These are phyloP conservation scores for Clanis bilineata DNA, from an alignment of 2,888 invertebrate species.

Conservation along the genomic window DNA sequence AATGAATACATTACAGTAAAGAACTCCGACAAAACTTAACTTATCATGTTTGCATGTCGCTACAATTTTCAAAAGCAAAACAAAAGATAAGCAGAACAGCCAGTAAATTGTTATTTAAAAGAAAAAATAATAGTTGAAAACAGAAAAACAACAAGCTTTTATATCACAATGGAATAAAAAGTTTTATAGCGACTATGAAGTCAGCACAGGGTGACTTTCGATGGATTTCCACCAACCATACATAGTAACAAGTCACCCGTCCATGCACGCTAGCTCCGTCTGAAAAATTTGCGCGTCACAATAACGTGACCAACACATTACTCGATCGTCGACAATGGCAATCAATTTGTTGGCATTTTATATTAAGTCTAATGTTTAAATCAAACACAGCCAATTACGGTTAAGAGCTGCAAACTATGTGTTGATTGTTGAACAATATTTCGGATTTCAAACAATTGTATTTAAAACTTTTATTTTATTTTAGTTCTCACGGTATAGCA, in stretches of 20 bases:
- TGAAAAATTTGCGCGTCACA: slow-evolving; percentile 30
- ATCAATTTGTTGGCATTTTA: slow-evolving; percentile 26
- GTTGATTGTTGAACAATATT: not conserved
- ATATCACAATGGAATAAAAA: too few species aligned
- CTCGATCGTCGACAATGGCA: slow-evolving; percentile 25
- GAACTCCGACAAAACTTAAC: not conserved
- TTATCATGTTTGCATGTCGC: slow-evolving; percentile 6
- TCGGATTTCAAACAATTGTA: not conserved
- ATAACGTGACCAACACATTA: slow-evolving; percentile 47
- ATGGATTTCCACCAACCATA: too few species aligned
- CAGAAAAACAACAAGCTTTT: too few species aligned
- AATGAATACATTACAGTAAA: not conserved
- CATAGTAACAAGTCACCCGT: too few species aligned
- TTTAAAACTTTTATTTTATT: not conserved
- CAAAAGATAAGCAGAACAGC: slow-evolving; percentile 19
- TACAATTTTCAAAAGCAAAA: not conserved
- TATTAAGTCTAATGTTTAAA: not conserved
- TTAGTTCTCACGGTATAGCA: not conserved
- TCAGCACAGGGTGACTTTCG: too few species aligned
- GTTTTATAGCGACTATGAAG: too few species aligned
- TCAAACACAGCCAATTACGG: not conserved
- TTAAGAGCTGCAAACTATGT: not conserved
- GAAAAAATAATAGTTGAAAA: too few species aligned
- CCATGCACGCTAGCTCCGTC: too few species aligned
- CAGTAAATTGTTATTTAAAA: slow-evolving; percentile 3